A percentile compares a stretch with the other conserved stretches of the same genome.
phyloP scores from a whole-genome alignment of 2,888 invertebrate genomes.

The Rhorus exstirpatorius region DNA sequence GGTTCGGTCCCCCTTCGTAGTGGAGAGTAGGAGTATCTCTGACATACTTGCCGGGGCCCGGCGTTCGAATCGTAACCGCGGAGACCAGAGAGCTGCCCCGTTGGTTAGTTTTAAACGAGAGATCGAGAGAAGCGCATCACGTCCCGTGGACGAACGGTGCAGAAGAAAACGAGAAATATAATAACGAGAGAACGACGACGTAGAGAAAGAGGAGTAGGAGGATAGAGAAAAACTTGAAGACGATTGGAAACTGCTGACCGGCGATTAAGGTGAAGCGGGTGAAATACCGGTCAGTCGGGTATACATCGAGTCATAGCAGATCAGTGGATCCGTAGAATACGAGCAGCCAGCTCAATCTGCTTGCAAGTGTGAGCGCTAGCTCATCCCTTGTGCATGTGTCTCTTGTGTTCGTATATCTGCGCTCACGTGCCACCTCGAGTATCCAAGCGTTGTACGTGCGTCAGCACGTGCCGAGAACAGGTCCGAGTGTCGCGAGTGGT shows the following conservation, averaged over 20 bases:
- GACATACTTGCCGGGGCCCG: slow-evolving; percentile 84
- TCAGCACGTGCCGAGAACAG: slow-evolving; percentile 43
- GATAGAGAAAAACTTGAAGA: slow-evolving; percentile 44
- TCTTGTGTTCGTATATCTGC: slow-evolving; percentile 11
- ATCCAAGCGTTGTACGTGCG: slow-evolving; percentile 35
- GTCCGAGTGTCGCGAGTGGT: slow-evolving; percentile 52
- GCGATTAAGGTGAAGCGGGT: slow-evolving; percentile 40
- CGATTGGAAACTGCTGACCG: slow-evolving; percentile 20
- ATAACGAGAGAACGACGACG: not conserved
- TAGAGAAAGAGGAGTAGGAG: slow-evolving; percentile 32
- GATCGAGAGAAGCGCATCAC: slow-evolving; percentile 82
- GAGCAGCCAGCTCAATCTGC: slow-evolving; percentile 11
- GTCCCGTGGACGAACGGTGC: slow-evolving; percentile 33
- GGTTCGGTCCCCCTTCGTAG: slow-evolving; percentile 76
- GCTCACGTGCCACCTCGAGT: slow-evolving; percentile 40
- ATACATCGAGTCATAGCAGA: not conserved
- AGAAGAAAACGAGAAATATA: slow-evolving; percentile 15
- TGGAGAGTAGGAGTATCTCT: slow-evolving; percentile 85
- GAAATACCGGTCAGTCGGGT: slow-evolving; percentile 47
- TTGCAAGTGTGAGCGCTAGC: slow-evolving; percentile 33
- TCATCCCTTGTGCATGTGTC: slow-evolving; percentile 35
- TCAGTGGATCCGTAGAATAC: slow-evolving; percentile 2
- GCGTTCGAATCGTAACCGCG: slow-evolving; percentile 81
- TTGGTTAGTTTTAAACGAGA: slow-evolving; percentile 84
- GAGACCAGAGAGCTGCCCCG: slow-evolving; percentile 77